Base-by-base conservation (phyloP, 2,888 invertebrate species). In the Eristalinus sepulchralis region DNA sequence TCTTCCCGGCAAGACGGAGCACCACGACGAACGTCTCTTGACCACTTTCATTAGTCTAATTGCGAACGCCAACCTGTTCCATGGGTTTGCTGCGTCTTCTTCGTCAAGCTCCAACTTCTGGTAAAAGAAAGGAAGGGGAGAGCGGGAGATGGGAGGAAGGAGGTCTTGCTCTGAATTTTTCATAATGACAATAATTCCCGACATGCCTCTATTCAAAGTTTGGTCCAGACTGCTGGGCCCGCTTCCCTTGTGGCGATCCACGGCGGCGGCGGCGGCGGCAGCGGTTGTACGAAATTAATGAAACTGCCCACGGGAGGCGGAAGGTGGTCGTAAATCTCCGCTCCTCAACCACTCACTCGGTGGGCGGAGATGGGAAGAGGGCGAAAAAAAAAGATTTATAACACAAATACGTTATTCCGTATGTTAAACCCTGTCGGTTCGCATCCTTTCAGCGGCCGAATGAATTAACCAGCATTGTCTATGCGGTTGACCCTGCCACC, bases 21-120 rank as follows among this genome's bases (percentile, higher is more conserved):
- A 17, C 47, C 17, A 47, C 47, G 17, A 17, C 80, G 75, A 84
- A 75, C 75, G 75, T 83, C 75, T 70, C 33, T 70, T 83, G 80
- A 80, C 80, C 83, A 83, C 83, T 83, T 83, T 83, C 67, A 83
- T 83, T 83, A 79, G 67, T 73, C 62, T 83, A 83, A 83, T 83
- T 83, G 72, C 72, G 17, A 73, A 68, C 24, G 63, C 59, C 72
- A 34, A 53, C 31, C 68, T 33, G 64, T 72, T 63, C 83, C 34
- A 34, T 31, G 36, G 34, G 5, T n/a, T n/a, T 20, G 27, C 22
- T 57, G 39, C 75, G 27, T 55, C 34, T 34, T n/a, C 22, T 60
- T 39, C 57, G 9, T 17, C 55, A 1, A 8, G 10, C 55, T 24
- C 47, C 34, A 34, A 33, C 27, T 27, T 1, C 17, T 17, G 47